These are phyloP conservation scores for Meloidogyne hapla DNA, from an alignment of 1,140 invertebrate species.

Conservation along the genomic window DNA sequence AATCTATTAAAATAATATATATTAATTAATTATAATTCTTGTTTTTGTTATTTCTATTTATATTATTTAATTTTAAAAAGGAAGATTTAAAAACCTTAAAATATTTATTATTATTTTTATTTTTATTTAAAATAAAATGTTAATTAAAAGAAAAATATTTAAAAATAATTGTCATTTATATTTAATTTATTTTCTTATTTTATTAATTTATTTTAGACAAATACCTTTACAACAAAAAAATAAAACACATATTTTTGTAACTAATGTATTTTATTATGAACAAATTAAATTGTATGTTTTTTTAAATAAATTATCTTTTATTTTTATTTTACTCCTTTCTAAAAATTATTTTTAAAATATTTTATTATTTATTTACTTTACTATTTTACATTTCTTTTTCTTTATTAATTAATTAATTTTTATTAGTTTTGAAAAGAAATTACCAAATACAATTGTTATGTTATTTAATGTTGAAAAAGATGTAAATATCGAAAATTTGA, in stretches of 20 bases:
- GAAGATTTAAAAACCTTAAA: too few species aligned
- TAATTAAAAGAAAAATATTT: neutral
- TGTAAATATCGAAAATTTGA: conserved; percentile 3
- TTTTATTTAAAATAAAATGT: neutral
- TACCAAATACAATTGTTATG: conserved; percentile 2
- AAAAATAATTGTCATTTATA: neutral
- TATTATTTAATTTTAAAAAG: too few species aligned
- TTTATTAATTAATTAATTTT: too few species aligned
- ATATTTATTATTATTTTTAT: too few species aligned
- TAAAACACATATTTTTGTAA: conserved; percentile 2
- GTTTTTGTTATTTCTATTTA: too few species aligned
- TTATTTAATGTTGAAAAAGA: conserved; percentile 3
- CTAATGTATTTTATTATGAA: neutral
- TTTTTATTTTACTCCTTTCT: too few species aligned
- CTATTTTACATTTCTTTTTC: too few species aligned
- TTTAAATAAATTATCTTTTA: too few species aligned
- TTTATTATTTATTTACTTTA: too few species aligned
- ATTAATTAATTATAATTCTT: too few species aligned
- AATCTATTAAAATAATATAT: too few species aligned
- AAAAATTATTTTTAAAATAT: neutral
- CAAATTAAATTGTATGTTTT: conserved; percentile 3
- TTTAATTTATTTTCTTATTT: conserved; percentile 7
- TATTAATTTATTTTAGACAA: conserved; percentile 2
- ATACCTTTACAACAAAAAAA: neutral
- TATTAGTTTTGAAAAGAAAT: neutral